Evolutionary conservation across 2,888 invertebrate species (phyloP), one percentile per base, ranked within the genome.

Genomic region (Sminthurinus aureus): DNA sequence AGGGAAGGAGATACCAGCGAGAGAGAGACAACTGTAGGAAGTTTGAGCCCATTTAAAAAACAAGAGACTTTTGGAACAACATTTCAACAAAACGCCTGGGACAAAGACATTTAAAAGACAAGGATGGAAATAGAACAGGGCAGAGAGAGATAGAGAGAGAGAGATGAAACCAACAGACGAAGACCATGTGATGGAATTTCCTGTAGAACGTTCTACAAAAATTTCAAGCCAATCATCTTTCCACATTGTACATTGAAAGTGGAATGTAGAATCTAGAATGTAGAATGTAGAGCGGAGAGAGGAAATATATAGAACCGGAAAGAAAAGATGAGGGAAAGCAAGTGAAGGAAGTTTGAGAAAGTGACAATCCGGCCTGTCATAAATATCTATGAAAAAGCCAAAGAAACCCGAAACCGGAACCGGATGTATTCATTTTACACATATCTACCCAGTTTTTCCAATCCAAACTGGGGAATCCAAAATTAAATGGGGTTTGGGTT

Each of bases 311-410:
- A 26, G 24, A 24, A 9, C 71, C 13, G n/a, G n/a, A 69, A 69
- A 20, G 69, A 69, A 20, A 2, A 18, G 58, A 58, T 6, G 58
- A 15, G 58, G 9, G 18, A 18, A 58, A 58, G 58, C 58, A 11
- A 11, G 9, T 3, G 4, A 58, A 58, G 58, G 24, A 69, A 22
- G 3, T 20, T 12, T 6, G 9, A 69, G 69, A 69, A 22, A 9
- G 69, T 20, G 69, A 69, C 69, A 69, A 69, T 69, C 69, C 20
- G 20, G 2, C 69, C 58, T 58, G 58, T 18, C 69, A 69, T 69
- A 69, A 69, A 3, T 69, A 69, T 69, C 38, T 6, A 38, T 38
- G 38, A 4, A 38, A 4, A 38, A n/a, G n/a, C n/a, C n/a, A n/a
- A n/a, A n/a, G n/a, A n/a, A n/a, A n/a, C n/a, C n/a, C n/a, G n/a